Evolutionary conservation across 2,113 vertebrate genomes (phyloP).

Genomic region (Gambusia affinis): DNA sequence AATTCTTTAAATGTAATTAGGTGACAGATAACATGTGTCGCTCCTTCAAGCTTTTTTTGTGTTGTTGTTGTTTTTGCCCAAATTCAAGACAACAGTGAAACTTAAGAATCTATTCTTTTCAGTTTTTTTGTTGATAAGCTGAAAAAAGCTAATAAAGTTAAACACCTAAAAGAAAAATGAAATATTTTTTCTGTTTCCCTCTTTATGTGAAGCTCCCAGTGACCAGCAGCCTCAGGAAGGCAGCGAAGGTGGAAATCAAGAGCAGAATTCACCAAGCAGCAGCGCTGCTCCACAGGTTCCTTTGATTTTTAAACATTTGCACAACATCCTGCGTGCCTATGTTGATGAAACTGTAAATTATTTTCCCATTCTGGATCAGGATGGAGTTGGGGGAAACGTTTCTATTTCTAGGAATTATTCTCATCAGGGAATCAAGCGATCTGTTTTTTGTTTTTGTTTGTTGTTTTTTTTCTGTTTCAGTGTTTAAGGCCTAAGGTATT

Average conservation of each 20-base stretch:
- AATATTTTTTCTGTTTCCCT: background rate
- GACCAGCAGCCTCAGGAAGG: slow-evolving; percentile 84
- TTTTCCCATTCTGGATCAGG: background rate
- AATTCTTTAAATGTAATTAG: background rate
- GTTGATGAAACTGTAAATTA: background rate
- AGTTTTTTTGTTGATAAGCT: background rate
- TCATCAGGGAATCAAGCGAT: too few species aligned
- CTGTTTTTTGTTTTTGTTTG: too few species aligned
- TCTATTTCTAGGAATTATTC: background rate
- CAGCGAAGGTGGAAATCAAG: slow-evolving; percentile 62
- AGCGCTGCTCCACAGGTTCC: slow-evolving; percentile 67
- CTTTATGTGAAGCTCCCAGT: slow-evolving; percentile 74
- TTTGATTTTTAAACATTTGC: background rate
- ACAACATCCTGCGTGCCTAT: background rate
- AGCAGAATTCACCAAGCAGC: slow-evolving; percentile 69
- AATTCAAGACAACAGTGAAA: background rate
- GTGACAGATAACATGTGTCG: background rate
- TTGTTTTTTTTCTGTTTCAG: too few species aligned
- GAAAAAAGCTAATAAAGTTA: background rate
- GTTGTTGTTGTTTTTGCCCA: too few species aligned
- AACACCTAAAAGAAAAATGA: background rate
- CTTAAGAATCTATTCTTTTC: background rate
- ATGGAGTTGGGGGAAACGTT: background rate
- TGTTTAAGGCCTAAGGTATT: background rate
- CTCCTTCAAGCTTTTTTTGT: background rate